Percentiles rank a stretch among this genome's conserved stretches.
These are phyloP conservation scores for Dendroctonus ponderosae DNA, from an alignment of 1,140 invertebrate genomes.

Conservation along the genomic window DNA sequence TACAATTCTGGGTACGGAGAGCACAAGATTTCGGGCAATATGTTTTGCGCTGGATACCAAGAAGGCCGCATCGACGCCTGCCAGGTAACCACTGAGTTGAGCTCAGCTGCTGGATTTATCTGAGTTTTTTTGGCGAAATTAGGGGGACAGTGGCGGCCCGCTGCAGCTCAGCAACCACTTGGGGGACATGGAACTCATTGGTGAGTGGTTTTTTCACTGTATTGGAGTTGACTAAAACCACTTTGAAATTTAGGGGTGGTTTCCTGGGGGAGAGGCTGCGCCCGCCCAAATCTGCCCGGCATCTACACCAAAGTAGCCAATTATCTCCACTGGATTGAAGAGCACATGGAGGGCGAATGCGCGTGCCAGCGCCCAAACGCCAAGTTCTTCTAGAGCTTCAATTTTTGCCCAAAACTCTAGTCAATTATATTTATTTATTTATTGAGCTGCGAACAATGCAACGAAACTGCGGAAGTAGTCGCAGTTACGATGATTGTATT, in stretches of 20 bases:
- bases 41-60: slow-evolving; percentile 75
- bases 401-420: too few relatives aligned
- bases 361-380: slow-evolving; percentile 48
- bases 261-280: slow-evolving; percentile 78
- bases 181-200: slow-evolving; percentile 56
- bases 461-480: too few relatives aligned
- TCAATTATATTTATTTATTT: too few relatives aligned
- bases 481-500: too few relatives aligned
- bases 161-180: slow-evolving; percentile 49
- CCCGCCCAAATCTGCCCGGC: slow-evolving; percentile 69
- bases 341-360: slow-evolving; percentile 56
- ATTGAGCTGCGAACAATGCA: too few relatives aligned
- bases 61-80: slow-evolving; percentile 73
- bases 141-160: slow-evolving; percentile 61
- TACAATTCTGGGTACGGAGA: slow-evolving; percentile 55
- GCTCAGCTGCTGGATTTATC: slow-evolving; percentile 23
- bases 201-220: slow-evolving; percentile 44
- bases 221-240: background rate
- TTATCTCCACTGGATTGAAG: slow-evolving; percentile 67
- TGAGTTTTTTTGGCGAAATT: background rate
- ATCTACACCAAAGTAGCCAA: slow-evolving; percentile 72
- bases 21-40: slow-evolving; percentile 65
- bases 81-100: slow-evolving; percentile 54
- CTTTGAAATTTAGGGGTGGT: slow-evolving; percentile 58
- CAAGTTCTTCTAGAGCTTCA: slow-evolving; percentile 3